phyloP scores from a whole-genome alignment of 2,113 vertebrate genomes.

The Ellobius talpinus region DNA sequence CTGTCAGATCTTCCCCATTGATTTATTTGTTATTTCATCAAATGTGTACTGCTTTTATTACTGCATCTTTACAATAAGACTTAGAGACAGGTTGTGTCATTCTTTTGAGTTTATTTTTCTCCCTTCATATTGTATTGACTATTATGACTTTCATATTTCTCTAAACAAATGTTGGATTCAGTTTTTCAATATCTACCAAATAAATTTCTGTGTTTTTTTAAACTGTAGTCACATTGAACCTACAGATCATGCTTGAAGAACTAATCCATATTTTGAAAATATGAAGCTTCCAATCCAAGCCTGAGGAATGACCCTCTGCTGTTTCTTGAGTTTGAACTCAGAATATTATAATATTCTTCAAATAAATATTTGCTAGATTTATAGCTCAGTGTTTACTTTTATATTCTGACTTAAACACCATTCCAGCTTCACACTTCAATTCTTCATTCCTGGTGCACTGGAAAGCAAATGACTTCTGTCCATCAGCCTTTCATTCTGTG shows the following conservation, averaged over 20 bases:
- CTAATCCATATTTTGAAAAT: not conserved
- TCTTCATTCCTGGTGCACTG: not conserved
- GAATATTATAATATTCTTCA: not conserved
- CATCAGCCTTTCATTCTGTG: not conserved
- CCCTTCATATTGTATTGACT: not conserved
- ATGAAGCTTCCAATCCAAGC: not conserved
- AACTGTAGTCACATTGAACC: not conserved
- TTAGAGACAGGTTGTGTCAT: not conserved
- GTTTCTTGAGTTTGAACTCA: not conserved
- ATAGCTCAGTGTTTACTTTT: not conserved
- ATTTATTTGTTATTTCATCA: not conserved
- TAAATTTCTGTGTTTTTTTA: not conserved
- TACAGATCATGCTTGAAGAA: not conserved
- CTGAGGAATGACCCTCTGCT: not conserved
- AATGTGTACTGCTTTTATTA: not conserved
- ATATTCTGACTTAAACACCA: not conserved
- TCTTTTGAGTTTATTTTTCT: not conserved
- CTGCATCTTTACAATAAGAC: not conserved
- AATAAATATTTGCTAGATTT: not conserved
- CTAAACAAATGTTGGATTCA: not conserved
- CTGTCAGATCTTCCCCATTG: not conserved
- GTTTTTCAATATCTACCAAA: not conserved
- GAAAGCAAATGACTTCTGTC: not conserved
- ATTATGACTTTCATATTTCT: not conserved
- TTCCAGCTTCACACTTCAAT: not conserved